Conservation (phyloP, 1,140 invertebrate species). For the Aleiodes sp. region DNA sequence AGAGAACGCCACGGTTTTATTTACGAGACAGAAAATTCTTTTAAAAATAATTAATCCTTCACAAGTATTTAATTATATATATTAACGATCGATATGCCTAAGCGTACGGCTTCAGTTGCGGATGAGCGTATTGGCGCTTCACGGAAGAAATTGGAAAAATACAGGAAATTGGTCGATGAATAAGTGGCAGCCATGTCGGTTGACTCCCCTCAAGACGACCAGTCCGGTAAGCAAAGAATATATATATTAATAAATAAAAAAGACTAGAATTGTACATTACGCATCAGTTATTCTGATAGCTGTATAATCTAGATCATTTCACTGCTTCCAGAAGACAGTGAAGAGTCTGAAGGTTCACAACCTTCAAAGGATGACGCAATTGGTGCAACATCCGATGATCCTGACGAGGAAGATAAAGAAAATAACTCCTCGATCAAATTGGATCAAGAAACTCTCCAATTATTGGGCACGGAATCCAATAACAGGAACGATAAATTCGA, state of each 20-base stretch:
- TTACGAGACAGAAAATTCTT: neutral
- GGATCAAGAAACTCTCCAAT: neutral
- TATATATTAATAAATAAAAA: neutral
- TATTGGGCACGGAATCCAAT: neutral
- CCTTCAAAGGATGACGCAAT: neutral
- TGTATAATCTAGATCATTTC: neutral
- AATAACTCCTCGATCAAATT: neutral
- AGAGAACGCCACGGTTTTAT: neutral
- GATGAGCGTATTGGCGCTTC: neutral
- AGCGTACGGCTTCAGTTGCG: neutral
- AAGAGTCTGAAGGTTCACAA: neutral
- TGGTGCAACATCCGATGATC: neutral
- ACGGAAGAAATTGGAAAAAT: neutral
- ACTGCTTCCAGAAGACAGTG: neutral
- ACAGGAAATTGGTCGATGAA: neutral
- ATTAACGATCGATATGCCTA: neutral
- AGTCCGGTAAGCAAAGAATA: neutral
- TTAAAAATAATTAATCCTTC: too few species aligned
- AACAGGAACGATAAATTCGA: neutral
- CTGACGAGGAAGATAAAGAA: neutral
- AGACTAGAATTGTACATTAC: neutral
- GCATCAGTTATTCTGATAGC: neutral
- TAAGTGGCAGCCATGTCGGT: neutral
- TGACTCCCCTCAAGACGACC: neutral
- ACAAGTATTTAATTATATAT: too few species aligned